Percentiles rank a stretch among this genome's conserved stretches.
These are phyloP conservation scores for Lithobates pipiens DNA, from an alignment of 2,797 vertebrate genomes.

Conservation along the genomic window DNA sequence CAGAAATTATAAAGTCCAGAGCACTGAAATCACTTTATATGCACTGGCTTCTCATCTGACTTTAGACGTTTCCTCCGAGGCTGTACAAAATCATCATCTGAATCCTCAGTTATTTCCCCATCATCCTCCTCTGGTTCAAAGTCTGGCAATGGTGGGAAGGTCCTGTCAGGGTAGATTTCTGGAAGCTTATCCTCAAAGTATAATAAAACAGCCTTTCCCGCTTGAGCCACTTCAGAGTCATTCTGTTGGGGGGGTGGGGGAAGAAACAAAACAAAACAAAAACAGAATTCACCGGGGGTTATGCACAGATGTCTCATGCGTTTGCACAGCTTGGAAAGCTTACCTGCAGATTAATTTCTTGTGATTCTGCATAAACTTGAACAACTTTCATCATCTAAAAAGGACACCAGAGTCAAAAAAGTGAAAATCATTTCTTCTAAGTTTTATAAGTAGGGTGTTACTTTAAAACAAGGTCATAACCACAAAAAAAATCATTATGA, in stretches of 20 bases:
- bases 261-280: conserved; percentile 72
- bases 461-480: conserved; percentile 77
- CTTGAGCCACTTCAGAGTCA: conserved; percentile 98
- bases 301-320: conserved; percentile 83
- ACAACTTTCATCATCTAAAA: conserved; percentile 99
- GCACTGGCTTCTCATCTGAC: conserved; percentile 90
- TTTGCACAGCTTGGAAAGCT: conserved; percentile 88
- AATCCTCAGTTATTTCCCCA: conserved; percentile 91
- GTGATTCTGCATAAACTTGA: conserved; percentile 99
- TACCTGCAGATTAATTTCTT: conserved; percentile 99
- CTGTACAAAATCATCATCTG: conserved; percentile 94
- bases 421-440: conserved; percentile 87
- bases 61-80: conserved; percentile 97
- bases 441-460: conserved; percentile 78
- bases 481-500: conserved; percentile 71
- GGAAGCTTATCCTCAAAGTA: conserved; percentile 95
- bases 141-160: conserved; percentile 88
- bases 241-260: conserved; percentile 86
- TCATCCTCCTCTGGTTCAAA: conserved; percentile 83
- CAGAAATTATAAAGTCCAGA: conserved; percentile 74
- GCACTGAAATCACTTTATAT: conserved; percentile 89
- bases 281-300: conserved; percentile 79
- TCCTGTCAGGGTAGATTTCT: conserved; percentile 92
- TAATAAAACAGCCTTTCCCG: conserved; percentile 91
- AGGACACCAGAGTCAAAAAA: conserved; percentile 96